Base-by-base conservation (phyloP, 2,797 vertebrate species). In the Avahi laniger region DNA sequence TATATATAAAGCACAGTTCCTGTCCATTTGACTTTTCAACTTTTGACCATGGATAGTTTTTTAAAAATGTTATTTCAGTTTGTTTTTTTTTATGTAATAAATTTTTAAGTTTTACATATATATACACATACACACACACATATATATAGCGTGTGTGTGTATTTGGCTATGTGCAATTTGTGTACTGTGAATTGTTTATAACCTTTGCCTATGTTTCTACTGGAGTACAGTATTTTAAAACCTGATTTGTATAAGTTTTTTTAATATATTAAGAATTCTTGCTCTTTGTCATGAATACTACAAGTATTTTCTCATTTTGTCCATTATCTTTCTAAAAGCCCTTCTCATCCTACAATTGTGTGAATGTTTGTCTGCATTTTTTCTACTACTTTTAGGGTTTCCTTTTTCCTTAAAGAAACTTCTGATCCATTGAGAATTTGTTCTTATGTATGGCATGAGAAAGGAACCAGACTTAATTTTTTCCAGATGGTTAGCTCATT, bases 361-460 rank as follows among this genome's bases (percentile, higher is more conserved):
- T 65, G 80, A 28, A 76, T 65, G 81, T 93, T 89, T 92, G 7
- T 72, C 33, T 79, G 14, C 63, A 46, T 67, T 69, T 89, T 83
- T 83, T 70, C n/a, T 84, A 59, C 15, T 84, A 33, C 26, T 81
- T 93, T 72, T 50, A 94, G 95, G 46, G 43, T 93, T 97, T 97
- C 24, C 70, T 54, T 95, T 82, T 96, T 89, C 61, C 48, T 86
- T 50, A 54, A 75, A 94, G 76, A 61, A 84, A 69, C 12, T 8
- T 17, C 50, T n/a, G 43, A 30, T 86, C 75, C 41, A 46, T 48
- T 95, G 59, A 89, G 38, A 84, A 69, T 80, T 80, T 84, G 10
- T 18, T 80, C 4, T 17, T 67, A 10, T 54, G 18, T 72, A 13
- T 50, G 24, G 33, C 50, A 13, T 59, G 33, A 84, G 59, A 5